Base-by-base conservation (phyloP, 2,797 vertebrate genomes). In the Sternarchorhynchus goeldii region DNA sequence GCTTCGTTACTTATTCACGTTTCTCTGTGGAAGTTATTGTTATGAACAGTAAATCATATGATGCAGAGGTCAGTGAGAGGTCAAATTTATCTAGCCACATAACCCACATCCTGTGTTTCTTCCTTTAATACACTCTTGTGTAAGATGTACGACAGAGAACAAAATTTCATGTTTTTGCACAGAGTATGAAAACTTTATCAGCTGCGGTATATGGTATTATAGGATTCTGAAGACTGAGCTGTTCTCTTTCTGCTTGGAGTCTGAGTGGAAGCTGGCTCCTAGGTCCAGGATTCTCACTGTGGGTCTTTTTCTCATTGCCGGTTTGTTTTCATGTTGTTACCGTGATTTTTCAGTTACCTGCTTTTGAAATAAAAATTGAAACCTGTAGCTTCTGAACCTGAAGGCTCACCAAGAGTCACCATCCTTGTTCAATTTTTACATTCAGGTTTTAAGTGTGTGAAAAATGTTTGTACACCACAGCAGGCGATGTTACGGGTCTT, bases 21-120 rank as follows among this genome's bases (percentile, higher is more conserved):
- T 89, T 85, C 89, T 93, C 92, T 92, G 91, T 93, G 89, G 89
- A 93, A 90, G 91, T 91, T 92, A 87, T 91, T 91, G 90, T 93
- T 92, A 20, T 58, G 60, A 90, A 92, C 88, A 89, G 86, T 90
- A 91, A 91, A 91, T 90, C 90, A 90, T 88, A 92, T 91, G 92
- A 93, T 85, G 84, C 91, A 90, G 92, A 90, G 90, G 87, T 86
- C 87, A 86, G 89, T 90, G 90, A 90, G 85, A 87, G 81, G 88
- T 87, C 89, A 86, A 86, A 90, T 86, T 85, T 87, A 86, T 85
- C 88, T 88, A 81, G 85, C 85, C 86, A 87, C 87, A 83, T 90
- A 86, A 86, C 82, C 65, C 87, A 83, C 88, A 88, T 88, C 83
- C 82, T 76, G 29, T 68, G 14, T 75, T 25, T 67, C 71, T 18